phyloP scores from a whole-genome alignment of 2,888 invertebrate genomes.

The Drosophila mayaguana region DNA sequence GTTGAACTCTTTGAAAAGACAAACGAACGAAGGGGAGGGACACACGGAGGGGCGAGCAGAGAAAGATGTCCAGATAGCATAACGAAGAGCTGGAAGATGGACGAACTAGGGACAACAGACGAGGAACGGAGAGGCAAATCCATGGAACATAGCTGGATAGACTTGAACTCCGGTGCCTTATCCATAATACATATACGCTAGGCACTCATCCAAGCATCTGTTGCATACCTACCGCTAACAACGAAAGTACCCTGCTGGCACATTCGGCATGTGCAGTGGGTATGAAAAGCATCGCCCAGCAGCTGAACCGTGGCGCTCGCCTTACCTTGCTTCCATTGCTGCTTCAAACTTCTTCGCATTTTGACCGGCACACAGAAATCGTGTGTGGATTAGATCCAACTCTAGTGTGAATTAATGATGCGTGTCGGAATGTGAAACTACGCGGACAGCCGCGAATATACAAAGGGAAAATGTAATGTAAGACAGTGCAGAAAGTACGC shows the following conservation, averaged over 20 bases:
- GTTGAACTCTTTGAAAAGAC: too few species aligned
- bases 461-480: background rate
- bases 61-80: background rate
- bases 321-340: background rate
- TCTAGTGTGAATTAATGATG: slow-evolving; percentile 68
- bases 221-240: background rate
- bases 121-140: too few species aligned
- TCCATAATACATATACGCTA: background rate
- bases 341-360: background rate
- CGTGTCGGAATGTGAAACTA: slow-evolving; percentile 38
- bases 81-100: background rate
- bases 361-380: slow-evolving; percentile 31
- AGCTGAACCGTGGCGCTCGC: background rate
- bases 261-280: background rate
- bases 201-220: background rate
- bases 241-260: background rate
- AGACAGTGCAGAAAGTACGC: background rate
- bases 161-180: background rate
- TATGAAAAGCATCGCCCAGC: background rate
- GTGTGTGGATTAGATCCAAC: slow-evolving; percentile 48
- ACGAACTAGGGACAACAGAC: background rate
- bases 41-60: background rate
- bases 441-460: background rate
- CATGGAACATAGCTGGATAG: background rate
- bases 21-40: background rate